Conservation (phyloP, 2,888 invertebrate species). For the Napeogenes sylphis region DNA sequence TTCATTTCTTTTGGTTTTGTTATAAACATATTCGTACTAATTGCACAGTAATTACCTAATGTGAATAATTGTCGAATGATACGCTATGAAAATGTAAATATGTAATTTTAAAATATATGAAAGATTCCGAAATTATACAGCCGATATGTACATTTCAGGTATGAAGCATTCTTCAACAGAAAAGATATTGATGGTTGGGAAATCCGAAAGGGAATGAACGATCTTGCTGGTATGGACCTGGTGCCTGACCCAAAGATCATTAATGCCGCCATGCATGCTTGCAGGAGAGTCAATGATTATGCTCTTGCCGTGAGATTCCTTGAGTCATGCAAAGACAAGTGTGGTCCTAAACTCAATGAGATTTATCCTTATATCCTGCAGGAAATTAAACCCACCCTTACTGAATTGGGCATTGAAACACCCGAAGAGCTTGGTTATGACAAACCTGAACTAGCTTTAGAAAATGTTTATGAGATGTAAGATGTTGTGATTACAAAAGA, state of each 20-base stretch:
- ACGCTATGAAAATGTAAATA: too few species aligned
- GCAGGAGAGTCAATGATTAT: slow-evolving; percentile 95
- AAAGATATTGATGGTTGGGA: slow-evolving; percentile 96
- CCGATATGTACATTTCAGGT: slow-evolving; percentile 68
- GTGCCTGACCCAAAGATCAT: slow-evolving; percentile 95
- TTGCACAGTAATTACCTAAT: too few species aligned
- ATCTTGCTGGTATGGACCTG: slow-evolving; percentile 91
- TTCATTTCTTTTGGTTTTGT: too few species aligned
- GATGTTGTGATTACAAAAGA: slow-evolving; percentile 41
- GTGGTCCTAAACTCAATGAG: slow-evolving; percentile 83
- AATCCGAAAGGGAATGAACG: slow-evolving; percentile 93
- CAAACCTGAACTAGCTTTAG: slow-evolving; percentile 94
- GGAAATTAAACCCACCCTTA: slow-evolving; percentile 94
- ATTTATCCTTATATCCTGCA: slow-evolving; percentile 93
- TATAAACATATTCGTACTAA: too few species aligned
- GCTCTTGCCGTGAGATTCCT: slow-evolving; percentile 94
- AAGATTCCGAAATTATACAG: too few species aligned
- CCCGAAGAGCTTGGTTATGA: slow-evolving; percentile 98
- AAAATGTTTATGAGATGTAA: slow-evolving; percentile 84
- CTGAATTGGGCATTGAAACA: slow-evolving; percentile 94
- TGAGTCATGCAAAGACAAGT: slow-evolving; percentile 94
- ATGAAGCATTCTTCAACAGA: slow-evolving; percentile 89
- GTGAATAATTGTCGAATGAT: too few species aligned
- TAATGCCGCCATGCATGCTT: slow-evolving; percentile 91
- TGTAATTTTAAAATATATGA: too few species aligned